phyloP scores from a whole-genome alignment of 2,113 vertebrate genomes.

The Bubalus kerabau region DNA sequence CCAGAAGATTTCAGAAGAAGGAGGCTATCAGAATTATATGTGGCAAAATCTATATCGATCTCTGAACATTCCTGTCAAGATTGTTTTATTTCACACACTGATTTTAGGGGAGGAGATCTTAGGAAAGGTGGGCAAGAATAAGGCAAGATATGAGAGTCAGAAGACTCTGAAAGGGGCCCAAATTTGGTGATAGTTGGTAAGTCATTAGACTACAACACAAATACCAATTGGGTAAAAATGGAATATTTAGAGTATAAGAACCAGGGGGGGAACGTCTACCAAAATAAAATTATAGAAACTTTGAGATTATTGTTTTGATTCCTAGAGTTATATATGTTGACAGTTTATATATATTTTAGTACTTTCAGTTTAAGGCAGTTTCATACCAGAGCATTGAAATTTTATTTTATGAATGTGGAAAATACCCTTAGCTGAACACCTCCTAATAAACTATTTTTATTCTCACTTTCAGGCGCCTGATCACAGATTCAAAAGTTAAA shows the following conservation, averaged over 20 bases:
- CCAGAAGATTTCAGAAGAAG: background rate
- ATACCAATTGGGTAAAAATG: background rate
- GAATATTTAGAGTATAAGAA: background rate
- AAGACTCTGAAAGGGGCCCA: background rate
- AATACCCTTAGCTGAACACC: background rate
- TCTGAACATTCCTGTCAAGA: background rate
- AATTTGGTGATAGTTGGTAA: background rate
- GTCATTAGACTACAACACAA: background rate
- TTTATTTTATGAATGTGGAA: background rate
- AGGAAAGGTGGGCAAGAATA: background rate
- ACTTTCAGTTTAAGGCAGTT: background rate
- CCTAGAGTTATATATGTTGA: background rate
- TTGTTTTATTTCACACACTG: background rate
- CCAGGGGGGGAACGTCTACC: background rate
- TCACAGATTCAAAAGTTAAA: constrained; percentile 99
- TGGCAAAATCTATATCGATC: background rate
- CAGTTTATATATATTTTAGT: background rate
- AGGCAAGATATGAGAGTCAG: background rate
- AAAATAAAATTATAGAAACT: background rate
- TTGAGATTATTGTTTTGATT: constrained; percentile 20
- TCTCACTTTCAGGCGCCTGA: constrained; percentile 91
- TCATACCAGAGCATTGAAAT: background rate
- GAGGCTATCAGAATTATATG: background rate
- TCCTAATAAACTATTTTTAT: constrained; percentile 55
- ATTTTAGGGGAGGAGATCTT: background rate